A percentile compares a stretch with the other conserved stretches of the same genome.
These are phyloP conservation scores for Vimba vimba DNA, from an alignment of 2,113 vertebrate species.

Conservation along the genomic window DNA sequence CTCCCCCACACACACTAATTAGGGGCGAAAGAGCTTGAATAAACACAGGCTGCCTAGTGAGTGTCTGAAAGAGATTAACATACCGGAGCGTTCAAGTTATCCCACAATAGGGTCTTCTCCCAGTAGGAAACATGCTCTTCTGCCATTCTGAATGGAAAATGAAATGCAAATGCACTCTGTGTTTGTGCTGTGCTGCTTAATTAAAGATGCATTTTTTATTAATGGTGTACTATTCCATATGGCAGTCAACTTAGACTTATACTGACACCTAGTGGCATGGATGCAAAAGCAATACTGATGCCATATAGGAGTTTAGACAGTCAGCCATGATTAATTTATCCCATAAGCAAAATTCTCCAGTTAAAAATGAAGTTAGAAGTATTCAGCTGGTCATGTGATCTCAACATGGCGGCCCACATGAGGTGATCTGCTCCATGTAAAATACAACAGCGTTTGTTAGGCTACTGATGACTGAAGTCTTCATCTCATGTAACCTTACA, in stretches of 20 bases:
- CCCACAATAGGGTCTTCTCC: slow-evolving; percentile 34
- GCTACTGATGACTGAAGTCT: background rate
- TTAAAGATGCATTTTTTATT: background rate
- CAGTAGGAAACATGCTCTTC: slow-evolving; percentile 34
- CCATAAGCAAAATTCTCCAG: background rate
- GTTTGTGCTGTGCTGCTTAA: background rate
- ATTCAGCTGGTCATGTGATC: background rate
- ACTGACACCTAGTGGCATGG: slow-evolving; percentile 9
- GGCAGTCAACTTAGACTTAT: background rate
- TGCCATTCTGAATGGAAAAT: slow-evolving; percentile 5
- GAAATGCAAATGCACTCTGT: background rate
- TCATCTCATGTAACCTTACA: background rate
- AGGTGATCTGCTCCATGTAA: background rate
- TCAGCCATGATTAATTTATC: background rate
- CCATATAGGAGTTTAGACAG: background rate
- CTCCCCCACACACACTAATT: slow-evolving; percentile 53
- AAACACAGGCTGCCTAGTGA: slow-evolving; percentile 51
- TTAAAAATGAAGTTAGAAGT: background rate
- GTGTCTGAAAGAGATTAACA: slow-evolving; percentile 35
- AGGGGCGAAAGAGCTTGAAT: slow-evolving; percentile 52
- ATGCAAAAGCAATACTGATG: background rate
- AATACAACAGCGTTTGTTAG: background rate
- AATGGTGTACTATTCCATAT: background rate
- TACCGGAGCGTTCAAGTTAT: background rate
- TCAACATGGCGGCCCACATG: background rate